Evolutionary conservation across 2,888 invertebrate species (phyloP).

Genomic region (Pseudoips prasinana): DNA sequence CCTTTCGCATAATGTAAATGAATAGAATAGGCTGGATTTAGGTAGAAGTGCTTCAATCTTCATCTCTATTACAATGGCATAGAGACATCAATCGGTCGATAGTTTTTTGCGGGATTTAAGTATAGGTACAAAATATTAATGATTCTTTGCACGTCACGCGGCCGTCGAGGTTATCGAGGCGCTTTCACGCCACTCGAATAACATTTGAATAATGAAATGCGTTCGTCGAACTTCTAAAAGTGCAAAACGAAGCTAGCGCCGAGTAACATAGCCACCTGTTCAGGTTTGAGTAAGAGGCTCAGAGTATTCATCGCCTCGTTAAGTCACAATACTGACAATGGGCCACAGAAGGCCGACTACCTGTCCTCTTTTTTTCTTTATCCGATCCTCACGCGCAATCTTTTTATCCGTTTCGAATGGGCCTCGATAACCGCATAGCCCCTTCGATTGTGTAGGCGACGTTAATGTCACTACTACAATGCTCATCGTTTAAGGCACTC

Average conservation of each 20-base stretch:
- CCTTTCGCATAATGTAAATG: slow-evolving; percentile 59
- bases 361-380: slow-evolving; percentile 52
- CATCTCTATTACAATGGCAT: slow-evolving; percentile 43
- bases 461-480: slow-evolving; percentile 65
- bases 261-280: slow-evolving; percentile 63
- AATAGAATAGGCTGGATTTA: slow-evolving; percentile 37
- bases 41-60: slow-evolving; percentile 37
- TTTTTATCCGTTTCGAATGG: slow-evolving; percentile 45
- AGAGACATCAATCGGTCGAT: slow-evolving; percentile 42
- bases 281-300: slow-evolving; percentile 38
- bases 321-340: slow-evolving; percentile 71
- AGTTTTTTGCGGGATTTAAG: slow-evolving; percentile 33
- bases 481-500: slow-evolving; percentile 52
- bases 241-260: slow-evolving; percentile 57
- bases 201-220: slow-evolving; percentile 72
- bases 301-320: slow-evolving; percentile 64
- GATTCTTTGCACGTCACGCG: slow-evolving; percentile 62
- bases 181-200: slow-evolving; percentile 75
- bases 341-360: slow-evolving; percentile 53
- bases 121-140: slow-evolving; percentile 53
- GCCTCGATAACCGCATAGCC: slow-evolving; percentile 44
- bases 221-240: slow-evolving; percentile 73
- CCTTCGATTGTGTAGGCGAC: slow-evolving; percentile 62
- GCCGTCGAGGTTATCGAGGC: slow-evolving; percentile 64
- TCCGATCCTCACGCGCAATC: slow-evolving; percentile 27